Percentiles rank a stretch among this genome's conserved stretches.
Conservation (phyloP, 1,140 invertebrate genomes). For the Macrocentrus cingulum region DNA sequence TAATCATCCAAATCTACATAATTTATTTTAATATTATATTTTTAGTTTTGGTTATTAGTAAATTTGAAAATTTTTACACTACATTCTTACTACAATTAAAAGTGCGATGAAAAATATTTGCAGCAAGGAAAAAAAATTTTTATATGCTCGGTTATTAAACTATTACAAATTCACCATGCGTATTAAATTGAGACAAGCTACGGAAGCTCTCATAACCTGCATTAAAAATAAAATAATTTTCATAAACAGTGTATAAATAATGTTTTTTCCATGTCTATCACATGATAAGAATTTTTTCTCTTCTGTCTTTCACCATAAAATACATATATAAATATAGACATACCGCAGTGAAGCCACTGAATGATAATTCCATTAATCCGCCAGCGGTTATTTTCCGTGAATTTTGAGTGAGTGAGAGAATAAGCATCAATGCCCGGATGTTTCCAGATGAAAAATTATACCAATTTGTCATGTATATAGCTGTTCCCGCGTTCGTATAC, state of each 20-base stretch:
- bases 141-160: no score
- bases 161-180: slow-evolving; percentile 2
- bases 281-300: background rate
- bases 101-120: no score
- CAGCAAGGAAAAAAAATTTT: no score
- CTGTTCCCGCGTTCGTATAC: slow-evolving; percentile 14
- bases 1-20: no score
- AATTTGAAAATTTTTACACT: no score
- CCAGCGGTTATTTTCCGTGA: slow-evolving; percentile 35
- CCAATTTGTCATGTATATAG: slow-evolving; percentile 31
- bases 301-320: no score
- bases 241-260: background rate
- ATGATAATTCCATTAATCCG: slow-evolving; percentile 31
- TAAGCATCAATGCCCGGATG: slow-evolving; percentile 29
- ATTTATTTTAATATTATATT: background rate
- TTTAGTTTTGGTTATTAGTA: no score
- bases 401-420: slow-evolving; percentile 32
- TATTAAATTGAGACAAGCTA: slow-evolving; percentile 30
- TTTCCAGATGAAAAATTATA: slow-evolving; percentile 27
- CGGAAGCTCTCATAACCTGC: slow-evolving; percentile 30
- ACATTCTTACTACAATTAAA: no score
- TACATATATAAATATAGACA: slow-evolving; percentile 21
- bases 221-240: background rate
- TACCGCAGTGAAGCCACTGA: slow-evolving; percentile 35
- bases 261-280: background rate